Conservation (phyloP, 2,888 invertebrate species). For the Lutraria lutraria region DNA sequence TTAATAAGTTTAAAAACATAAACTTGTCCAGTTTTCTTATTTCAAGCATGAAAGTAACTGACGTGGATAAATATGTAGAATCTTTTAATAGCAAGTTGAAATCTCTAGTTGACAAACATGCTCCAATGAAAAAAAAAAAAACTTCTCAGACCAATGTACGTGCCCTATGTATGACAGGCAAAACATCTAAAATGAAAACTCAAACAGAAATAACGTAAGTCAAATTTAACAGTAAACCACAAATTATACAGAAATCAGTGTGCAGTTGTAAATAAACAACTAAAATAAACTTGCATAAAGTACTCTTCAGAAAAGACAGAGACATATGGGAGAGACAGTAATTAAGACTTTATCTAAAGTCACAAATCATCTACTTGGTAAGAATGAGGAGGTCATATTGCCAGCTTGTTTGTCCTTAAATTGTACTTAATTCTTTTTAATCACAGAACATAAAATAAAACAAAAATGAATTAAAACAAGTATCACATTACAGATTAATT, state of each 20-base stretch:
- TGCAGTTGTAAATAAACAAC: conserved; percentile 47
- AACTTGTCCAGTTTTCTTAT: neutral
- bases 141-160: conserved; percentile 47
- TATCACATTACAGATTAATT: too few species aligned
- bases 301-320: conserved; percentile 59
- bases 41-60: neutral
- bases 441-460: too few species aligned
- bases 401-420: too few species aligned
- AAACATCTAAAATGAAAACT: conserved; percentile 58
- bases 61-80: conserved; percentile 46
- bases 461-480: too few species aligned
- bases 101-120: conserved; percentile 56
- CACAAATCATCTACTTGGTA: conserved; percentile 59
- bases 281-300: conserved; percentile 33
- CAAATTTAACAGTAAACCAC: conserved; percentile 53
- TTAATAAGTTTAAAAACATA: conserved; percentile 44
- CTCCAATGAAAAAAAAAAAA: conserved; percentile 53
- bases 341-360: conserved; percentile 48
- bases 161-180: conserved; percentile 54
- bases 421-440: too few species aligned
- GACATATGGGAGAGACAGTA: conserved; percentile 52
- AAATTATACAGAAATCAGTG: conserved; percentile 61
- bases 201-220: conserved; percentile 57
- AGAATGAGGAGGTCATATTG: conserved; percentile 48
- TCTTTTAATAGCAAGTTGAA: conserved; percentile 24